Conservation (phyloP, 2,797 vertebrate genomes). For the Mus spretus region DNA sequence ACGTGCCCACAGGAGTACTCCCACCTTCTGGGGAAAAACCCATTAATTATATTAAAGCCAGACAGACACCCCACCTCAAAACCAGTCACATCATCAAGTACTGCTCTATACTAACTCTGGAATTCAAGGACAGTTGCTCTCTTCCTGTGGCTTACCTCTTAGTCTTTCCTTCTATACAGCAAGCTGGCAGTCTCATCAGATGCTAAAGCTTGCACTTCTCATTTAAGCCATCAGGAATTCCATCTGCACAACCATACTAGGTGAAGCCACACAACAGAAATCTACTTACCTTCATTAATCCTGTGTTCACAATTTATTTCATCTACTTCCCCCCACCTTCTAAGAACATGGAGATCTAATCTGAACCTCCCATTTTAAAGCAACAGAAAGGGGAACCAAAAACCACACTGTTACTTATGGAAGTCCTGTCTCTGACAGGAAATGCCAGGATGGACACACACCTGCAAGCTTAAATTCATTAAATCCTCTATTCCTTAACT, state of each 20-base stretch:
- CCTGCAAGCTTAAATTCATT: background rate
- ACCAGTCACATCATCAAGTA: slow-evolving; percentile 40
- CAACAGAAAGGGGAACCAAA: slow-evolving; percentile 55
- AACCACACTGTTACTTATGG: slow-evolving; percentile 31
- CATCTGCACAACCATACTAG: background rate
- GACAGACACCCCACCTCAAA: slow-evolving; percentile 18
- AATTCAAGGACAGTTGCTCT: background rate
- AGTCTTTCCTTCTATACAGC: slow-evolving; percentile 7
- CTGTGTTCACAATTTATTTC: slow-evolving; percentile 29
- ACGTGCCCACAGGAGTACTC: slow-evolving; percentile 46
- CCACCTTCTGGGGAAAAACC: background rate
- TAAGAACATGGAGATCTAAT: slow-evolving; percentile 34
- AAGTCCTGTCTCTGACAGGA: background rate
- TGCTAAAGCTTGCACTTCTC: slow-evolving; percentile 37
- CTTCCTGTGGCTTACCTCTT: slow-evolving; percentile 30
- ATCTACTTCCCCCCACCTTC: background rate
- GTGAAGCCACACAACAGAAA: slow-evolving; percentile 34
- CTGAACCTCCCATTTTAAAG: slow-evolving; percentile 43
- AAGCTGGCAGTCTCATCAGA: slow-evolving; percentile 28
- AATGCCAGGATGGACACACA: slow-evolving; percentile 24
- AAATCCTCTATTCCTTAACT: background rate
- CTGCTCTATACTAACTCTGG: slow-evolving; percentile 39
- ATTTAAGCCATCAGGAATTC: slow-evolving; percentile 51
- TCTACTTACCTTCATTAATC: slow-evolving; percentile 47
- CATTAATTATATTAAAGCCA: slow-evolving; percentile 17